Percentiles rank a stretch among this genome's conserved stretches.
Conservation (phyloP, 1,140 invertebrate genomes). For the Orussus abietinus region DNA sequence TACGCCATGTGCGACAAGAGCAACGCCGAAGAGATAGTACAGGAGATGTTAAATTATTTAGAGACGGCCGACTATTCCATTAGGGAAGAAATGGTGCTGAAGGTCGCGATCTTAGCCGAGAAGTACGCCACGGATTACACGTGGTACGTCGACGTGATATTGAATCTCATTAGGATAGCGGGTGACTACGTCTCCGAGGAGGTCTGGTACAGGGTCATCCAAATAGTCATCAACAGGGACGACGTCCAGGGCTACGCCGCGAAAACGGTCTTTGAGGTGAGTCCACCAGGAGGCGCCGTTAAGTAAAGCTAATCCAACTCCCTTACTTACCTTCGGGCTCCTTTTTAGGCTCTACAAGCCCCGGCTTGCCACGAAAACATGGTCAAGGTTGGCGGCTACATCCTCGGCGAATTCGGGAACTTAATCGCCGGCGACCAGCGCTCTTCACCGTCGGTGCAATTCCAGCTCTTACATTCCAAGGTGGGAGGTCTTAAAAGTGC, state of each 20-base stretch:
- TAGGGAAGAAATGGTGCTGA: constrained; percentile 99
- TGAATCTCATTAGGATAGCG: constrained; percentile 98
- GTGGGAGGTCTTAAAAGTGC: too few relatives aligned
- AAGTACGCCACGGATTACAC: constrained; percentile 99
- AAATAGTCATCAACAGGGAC: constrained; percentile 99
- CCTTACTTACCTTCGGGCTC: not conserved
- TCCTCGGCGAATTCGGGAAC: constrained; percentile 99
- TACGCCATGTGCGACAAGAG: constrained; percentile 99
- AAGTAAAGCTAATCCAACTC: constrained; percentile 7
- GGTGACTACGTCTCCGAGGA: constrained; percentile 98
- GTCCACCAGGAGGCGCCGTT: too few relatives aligned
- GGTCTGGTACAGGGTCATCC: constrained; percentile 99
- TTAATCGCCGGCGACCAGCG: constrained; percentile 97
- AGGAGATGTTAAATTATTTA: constrained; percentile 98
- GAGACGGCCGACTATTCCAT: constrained; percentile 99
- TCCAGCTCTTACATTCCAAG: constrained; percentile 96
- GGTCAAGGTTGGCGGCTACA: constrained; percentile 99
- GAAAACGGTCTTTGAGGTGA: constrained; percentile 96
- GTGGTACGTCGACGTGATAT: constrained; percentile 98
- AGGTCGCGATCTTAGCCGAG: constrained; percentile 98
- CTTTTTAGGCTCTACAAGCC: constrained; percentile 80
- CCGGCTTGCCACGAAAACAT: constrained; percentile 99
- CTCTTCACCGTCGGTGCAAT: constrained; percentile 93
- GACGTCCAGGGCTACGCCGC: constrained; percentile 99
- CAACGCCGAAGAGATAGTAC: constrained; percentile 99